Base-by-base conservation (phyloP, 2,888 invertebrate genomes). In the Keiferia lycopersicella region DNA sequence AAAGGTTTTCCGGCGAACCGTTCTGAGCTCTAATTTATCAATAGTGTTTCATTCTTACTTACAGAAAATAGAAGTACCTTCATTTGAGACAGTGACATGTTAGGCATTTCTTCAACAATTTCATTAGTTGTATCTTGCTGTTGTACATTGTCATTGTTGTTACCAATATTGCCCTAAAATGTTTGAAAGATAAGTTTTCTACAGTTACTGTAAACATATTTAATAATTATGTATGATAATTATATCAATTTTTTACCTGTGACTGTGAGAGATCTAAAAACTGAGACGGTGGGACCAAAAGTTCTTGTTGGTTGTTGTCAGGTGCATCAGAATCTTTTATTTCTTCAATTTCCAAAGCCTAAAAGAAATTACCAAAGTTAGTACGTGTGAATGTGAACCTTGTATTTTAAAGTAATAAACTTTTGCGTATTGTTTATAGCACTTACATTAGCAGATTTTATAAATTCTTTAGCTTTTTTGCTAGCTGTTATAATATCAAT, bases 231-330 rank as follows among this genome's bases (percentile, higher is more conserved):
- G 45, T n/a, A n/a, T n/a, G 1, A 45, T 6, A 45, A n/a, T n/a
- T n/a, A 45, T 12, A 2, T n/a, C 6, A 50, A 11, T 53, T 14
- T 26, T 1, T 14, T 51, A 81, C 81, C 76, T 80, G 73, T 48
- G 77, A 70, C 76, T 80, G 73, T 48, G 77, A 70, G 12, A 71
- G 67, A 68, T 89, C 90, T 67, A 83, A 64, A 67, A 87, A 90
- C 67, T 84, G 86, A 45, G 86, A 76, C 10, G 89, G 89, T 45
- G 90, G 89, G 62, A 80, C 69, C 51, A 89, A 63, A 61, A 82
- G 72, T 65, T 73, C 70, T 26, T 78, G 70, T 14, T 68, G 59
- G 53, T 66, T 71, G 68, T 57, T 68, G 51, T 65, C 66, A 10
- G 78, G 75, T 65, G 82, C 67, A 68, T 82, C 78, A 30, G 80